Percentiles rank a stretch among this genome's conserved stretches.
Conservation (phyloP, 1,140 invertebrate species). For the Ruditapes philippinarum region DNA sequence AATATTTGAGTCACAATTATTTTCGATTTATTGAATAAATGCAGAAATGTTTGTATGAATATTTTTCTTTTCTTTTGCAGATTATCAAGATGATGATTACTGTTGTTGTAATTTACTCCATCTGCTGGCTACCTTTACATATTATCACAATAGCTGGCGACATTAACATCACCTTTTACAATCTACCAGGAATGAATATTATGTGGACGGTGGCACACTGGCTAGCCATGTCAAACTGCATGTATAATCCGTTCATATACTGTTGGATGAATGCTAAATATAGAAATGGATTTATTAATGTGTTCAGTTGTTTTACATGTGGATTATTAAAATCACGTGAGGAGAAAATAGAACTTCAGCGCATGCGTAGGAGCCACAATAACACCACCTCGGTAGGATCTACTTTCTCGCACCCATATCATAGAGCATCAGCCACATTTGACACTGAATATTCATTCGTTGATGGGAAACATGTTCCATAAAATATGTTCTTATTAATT, state of each 20-base stretch:
- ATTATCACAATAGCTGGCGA: slow-evolving; percentile 87
- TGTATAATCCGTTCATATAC: slow-evolving; percentile 97
- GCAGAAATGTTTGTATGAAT: no score
- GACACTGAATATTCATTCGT: slow-evolving; percentile 27
- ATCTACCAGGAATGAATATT: slow-evolving; percentile 87
- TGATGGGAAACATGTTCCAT: background rate
- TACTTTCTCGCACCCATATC: slow-evolving; percentile 17
- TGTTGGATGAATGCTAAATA: slow-evolving; percentile 96
- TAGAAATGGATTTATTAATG: slow-evolving; percentile 87
- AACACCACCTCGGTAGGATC: slow-evolving; percentile 68
- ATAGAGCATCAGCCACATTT: background rate
- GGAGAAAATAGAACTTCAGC: slow-evolving; percentile 66
- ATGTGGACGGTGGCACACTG: slow-evolving; percentile 89
- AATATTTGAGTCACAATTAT: no score
- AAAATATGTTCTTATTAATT: no score
- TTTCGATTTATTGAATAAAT: no score
- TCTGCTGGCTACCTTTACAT: slow-evolving; percentile 96
- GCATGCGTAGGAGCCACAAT: slow-evolving; percentile 69
- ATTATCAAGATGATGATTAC: slow-evolving; percentile 97
- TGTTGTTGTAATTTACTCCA: slow-evolving; percentile 94
- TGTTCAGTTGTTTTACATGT: slow-evolving; percentile 72
- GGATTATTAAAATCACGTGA: slow-evolving; percentile 65
- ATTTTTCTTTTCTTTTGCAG: slow-evolving; percentile 89
- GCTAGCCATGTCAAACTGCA: slow-evolving; percentile 96
- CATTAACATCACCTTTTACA: slow-evolving; percentile 81